Percentiles rank a stretch among this genome's conserved stretches.
These are phyloP conservation scores for Cisticola juncidis DNA, from an alignment of 2,113 vertebrate species.

Conservation along the genomic window DNA sequence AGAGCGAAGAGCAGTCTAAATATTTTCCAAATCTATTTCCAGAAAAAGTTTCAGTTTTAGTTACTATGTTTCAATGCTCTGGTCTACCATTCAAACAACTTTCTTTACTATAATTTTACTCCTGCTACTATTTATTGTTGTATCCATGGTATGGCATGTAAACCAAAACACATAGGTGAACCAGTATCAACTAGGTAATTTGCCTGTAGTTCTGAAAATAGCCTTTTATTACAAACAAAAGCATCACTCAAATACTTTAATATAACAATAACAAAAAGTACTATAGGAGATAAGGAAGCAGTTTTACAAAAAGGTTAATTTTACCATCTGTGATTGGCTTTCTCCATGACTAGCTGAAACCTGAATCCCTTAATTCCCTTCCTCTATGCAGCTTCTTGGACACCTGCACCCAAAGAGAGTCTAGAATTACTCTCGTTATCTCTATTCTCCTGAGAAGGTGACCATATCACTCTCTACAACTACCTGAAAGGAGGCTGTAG, in stretches of 20 bases:
- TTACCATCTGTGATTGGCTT: not conserved
- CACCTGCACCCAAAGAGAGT: not conserved
- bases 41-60: conserved; percentile 1
- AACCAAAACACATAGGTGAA: not conserved
- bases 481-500: not conserved
- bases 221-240: not conserved
- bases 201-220: not conserved
- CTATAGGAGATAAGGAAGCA: not conserved
- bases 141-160: not conserved
- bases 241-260: not conserved
- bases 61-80: not conserved
- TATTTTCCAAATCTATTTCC: conserved; percentile 46
- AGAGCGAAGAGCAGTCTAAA: not conserved
- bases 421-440: not conserved
- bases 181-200: not conserved
- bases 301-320: not conserved
- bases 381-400: not conserved
- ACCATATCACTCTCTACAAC: not conserved
- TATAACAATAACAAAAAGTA: not conserved
- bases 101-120: not conserved
- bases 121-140: not conserved
- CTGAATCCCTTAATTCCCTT: not conserved
- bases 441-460: not conserved
- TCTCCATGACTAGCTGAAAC: not conserved
- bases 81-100: not conserved